These are phyloP conservation scores for Rallus limicola DNA, from an alignment of 2,113 vertebrate genomes.

Conservation along the genomic window DNA sequence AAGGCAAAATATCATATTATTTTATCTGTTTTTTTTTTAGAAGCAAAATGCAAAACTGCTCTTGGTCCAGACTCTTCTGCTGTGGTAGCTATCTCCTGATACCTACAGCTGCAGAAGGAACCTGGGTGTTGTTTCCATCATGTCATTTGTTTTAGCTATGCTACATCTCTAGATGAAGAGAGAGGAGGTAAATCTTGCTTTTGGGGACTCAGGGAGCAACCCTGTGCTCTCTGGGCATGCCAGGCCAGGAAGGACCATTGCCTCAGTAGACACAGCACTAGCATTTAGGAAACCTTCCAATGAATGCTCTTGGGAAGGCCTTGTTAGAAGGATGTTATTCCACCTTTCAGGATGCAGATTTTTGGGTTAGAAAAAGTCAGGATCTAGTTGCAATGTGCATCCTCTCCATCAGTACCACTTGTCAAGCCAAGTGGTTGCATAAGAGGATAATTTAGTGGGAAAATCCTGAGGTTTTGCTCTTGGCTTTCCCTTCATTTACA, in stretches of 20 bases:
- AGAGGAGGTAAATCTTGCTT: neutral
- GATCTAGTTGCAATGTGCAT: neutral
- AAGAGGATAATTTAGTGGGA: neutral
- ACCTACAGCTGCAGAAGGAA: neutral
- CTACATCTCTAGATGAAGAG: neutral
- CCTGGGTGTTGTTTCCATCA: neutral
- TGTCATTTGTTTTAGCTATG: neutral
- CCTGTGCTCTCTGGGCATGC: neutral
- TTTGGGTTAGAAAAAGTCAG: neutral
- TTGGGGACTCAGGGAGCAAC: neutral
- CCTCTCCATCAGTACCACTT: fast-evolving
- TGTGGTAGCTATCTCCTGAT: neutral
- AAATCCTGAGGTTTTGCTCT: neutral
- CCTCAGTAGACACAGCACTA: neutral
- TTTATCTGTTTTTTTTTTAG: neutral
- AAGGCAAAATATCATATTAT: neutral
- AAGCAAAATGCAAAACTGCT: neutral
- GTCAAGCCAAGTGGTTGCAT: neutral
- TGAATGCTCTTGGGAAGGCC: no score
- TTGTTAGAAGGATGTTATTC: neutral
- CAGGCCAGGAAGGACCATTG: neutral
- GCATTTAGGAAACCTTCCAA: neutral
- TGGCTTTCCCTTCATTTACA: neutral
- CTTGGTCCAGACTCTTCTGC: neutral
- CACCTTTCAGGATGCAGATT: neutral